Percentiles rank a stretch among this genome's conserved stretches.
Evolutionary conservation across 2,888 invertebrate genomes (phyloP).

Genomic region (Trissolcus brochymenae): DNA sequence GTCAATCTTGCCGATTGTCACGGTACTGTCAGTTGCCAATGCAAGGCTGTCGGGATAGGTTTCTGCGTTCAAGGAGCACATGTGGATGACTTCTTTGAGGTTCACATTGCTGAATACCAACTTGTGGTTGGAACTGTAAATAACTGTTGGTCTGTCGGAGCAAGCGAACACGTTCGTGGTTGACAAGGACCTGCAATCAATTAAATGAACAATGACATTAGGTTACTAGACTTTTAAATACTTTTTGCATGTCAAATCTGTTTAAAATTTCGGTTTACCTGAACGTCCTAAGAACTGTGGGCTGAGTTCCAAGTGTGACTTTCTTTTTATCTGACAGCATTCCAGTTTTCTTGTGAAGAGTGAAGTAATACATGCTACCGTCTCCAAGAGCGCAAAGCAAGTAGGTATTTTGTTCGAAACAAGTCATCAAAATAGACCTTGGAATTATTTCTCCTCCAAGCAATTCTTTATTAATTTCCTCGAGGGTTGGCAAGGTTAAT

Average conservation of each 20-base stretch:
- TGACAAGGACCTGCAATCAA: slow-evolving; percentile 82
- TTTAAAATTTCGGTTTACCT: slow-evolving; percentile 23
- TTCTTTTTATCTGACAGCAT: slow-evolving; percentile 91
- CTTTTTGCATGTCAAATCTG: not conserved
- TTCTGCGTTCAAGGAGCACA: slow-evolving; percentile 97
- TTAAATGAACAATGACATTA: not conserved
- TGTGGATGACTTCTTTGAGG: slow-evolving; percentile 95
- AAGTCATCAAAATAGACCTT: slow-evolving; percentile 94
- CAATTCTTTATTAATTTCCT: slow-evolving; percentile 89
- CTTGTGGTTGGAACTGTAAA: slow-evolving; percentile 99
- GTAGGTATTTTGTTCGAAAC: slow-evolving; percentile 94
- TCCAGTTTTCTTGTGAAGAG: slow-evolving; percentile 86
- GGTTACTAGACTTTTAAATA: too few species aligned
- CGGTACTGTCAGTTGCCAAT: slow-evolving; percentile 89
- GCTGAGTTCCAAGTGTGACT: slow-evolving; percentile 97
- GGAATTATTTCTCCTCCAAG: slow-evolving; percentile 97
- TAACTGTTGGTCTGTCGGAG: slow-evolving; percentile 98
- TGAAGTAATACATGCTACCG: slow-evolving; percentile 98
- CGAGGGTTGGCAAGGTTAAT: slow-evolving; percentile 87
- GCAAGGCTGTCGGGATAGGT: slow-evolving; percentile 96
- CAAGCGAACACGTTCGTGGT: slow-evolving; percentile 99
- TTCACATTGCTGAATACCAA: slow-evolving; percentile 99
- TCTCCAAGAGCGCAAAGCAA: slow-evolving; percentile 96
- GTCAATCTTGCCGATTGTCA: slow-evolving; percentile 97
- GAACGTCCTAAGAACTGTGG: slow-evolving; percentile 94